Conservation (phyloP, 2,888 invertebrate genomes). For the Ophion ellenae region DNA sequence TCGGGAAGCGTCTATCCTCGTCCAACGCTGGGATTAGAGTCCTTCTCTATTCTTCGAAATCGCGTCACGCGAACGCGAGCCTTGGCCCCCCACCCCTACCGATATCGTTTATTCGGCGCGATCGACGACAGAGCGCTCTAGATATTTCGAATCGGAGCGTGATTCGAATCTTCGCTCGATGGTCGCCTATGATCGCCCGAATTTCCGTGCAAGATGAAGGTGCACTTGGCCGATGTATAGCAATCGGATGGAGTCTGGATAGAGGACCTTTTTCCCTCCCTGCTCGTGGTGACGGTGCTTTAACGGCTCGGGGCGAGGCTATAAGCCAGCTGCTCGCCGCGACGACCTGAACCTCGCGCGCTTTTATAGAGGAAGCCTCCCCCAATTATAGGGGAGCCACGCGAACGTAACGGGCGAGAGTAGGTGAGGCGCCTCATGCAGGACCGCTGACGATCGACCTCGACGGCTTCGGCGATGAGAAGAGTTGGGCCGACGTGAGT, state of each 20-base stretch:
- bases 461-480: too few relatives aligned
- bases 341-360: neutral
- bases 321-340: neutral
- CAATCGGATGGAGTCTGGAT: neutral
- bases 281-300: neutral
- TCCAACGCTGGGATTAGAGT: neutral
- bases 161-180: neutral
- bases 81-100: neutral
- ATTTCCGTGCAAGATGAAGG: neutral
- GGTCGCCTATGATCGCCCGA: neutral
- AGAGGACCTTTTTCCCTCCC: neutral
- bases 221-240: neutral
- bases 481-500: too few relatives aligned
- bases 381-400: neutral
- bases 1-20: neutral
- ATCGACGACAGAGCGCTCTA: too few relatives aligned
- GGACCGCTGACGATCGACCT: too few relatives aligned
- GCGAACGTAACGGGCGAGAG: neutral
- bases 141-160: neutral
- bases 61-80: neutral
- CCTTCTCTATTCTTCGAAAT: neutral
- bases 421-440: neutral
- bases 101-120: too few relatives aligned
- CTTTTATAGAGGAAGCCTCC: neutral
- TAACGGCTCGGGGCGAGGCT: neutral